phyloP scores from a whole-genome alignment of 2,113 vertebrate species.

The Eulemur rufifrons region DNA sequence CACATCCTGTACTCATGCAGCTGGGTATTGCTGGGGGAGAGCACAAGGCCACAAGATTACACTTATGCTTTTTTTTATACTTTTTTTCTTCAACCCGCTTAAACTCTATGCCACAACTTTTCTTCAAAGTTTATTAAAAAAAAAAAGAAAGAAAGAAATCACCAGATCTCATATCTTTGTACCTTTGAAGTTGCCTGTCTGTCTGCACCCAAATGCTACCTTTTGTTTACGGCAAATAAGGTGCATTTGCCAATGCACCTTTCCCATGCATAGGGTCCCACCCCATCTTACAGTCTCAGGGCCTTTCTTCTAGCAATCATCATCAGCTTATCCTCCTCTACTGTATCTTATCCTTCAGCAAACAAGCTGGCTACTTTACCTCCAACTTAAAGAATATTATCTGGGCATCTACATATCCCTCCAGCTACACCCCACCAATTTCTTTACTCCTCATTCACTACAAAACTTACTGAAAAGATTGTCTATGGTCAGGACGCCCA shows the following conservation, averaged over 20 bases:
- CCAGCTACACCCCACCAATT: background rate
- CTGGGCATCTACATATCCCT: background rate
- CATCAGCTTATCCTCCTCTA: background rate
- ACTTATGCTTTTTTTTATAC: background rate
- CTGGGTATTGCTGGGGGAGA: background rate
- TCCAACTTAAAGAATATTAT: background rate
- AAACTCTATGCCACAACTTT: background rate
- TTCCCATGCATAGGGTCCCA: background rate
- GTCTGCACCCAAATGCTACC: background rate
- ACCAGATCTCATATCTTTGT: background rate
- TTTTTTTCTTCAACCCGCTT: background rate
- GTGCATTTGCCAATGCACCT: too few relatives aligned
- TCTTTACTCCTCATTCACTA: background rate
- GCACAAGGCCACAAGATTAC: background rate
- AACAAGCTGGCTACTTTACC: background rate
- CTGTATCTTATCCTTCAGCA: background rate
- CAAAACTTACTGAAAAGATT: background rate
- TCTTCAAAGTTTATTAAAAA: background rate
- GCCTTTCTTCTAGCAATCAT: background rate
- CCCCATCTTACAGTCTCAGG: background rate
- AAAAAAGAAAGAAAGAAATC: background rate
- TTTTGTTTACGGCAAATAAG: background rate
- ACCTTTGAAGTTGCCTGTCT: background rate
- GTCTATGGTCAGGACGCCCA: background rate
- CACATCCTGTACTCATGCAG: background rate